These are phyloP conservation scores for Myxocyprinus asiaticus DNA, from an alignment of 2,113 vertebrate species.

Conservation along the genomic window DNA sequence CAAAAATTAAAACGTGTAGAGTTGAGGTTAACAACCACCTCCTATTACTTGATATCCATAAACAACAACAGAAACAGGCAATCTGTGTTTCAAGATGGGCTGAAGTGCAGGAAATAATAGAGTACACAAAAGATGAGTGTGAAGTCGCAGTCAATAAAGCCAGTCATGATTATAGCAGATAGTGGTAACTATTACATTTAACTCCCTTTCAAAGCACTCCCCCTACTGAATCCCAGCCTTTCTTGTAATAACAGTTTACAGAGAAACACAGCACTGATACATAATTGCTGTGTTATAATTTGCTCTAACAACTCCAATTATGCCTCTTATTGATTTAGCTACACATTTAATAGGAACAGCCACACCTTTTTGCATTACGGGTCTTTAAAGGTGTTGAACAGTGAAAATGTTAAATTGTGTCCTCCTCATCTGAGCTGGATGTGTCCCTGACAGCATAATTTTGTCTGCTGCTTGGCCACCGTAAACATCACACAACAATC, in stretches of 20 bases:
- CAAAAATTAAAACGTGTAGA: constrained; percentile 23
- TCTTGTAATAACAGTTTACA: constrained; percentile 96
- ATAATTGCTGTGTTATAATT: constrained; percentile 99
- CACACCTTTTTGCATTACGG: constrained; percentile 96
- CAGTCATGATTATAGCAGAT: constrained; percentile 93
- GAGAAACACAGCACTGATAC: constrained; percentile 94
- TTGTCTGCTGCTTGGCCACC: constrained; percentile 87
- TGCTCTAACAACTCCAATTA: constrained; percentile 99
- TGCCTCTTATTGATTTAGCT: constrained; percentile 98
- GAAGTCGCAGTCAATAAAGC: constrained; percentile 94
- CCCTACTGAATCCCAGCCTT: constrained; percentile 59
- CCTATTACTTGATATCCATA: constrained; percentile 44
- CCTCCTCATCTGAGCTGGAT: constrained; percentile 83
- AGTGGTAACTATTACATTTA: constrained; percentile 88
- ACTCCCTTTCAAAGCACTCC: constrained; percentile 81
- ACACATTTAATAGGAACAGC: constrained; percentile 98
- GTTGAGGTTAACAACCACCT: constrained; percentile 55
- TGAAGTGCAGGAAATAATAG: constrained; percentile 84
- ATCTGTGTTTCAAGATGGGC: constrained; percentile 33
- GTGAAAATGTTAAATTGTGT: constrained; percentile 96
- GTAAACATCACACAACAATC: constrained; percentile 89
- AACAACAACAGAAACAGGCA: constrained; percentile 49
- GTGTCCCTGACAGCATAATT: constrained; percentile 98
- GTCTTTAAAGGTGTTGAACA: constrained; percentile 98
- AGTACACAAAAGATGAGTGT: constrained; percentile 96